These are phyloP conservation scores for Oscheius sp. DNA, from an alignment of 2,888 invertebrate species.

Conservation along the genomic window DNA sequence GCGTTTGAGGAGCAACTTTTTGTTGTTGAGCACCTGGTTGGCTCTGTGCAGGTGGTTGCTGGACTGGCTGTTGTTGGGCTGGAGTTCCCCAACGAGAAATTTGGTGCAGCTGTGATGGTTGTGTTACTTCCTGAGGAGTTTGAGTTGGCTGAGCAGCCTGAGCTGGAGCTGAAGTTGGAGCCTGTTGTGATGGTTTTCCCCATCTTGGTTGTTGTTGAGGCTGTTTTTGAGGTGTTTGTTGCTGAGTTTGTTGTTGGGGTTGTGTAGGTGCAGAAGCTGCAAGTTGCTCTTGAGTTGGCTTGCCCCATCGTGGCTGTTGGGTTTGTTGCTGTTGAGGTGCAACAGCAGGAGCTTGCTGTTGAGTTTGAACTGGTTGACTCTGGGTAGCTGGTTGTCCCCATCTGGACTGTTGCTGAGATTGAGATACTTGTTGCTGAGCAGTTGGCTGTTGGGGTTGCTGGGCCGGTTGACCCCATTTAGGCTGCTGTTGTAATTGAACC, in stretches of 20 bases:
- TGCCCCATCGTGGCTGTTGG: not conserved
- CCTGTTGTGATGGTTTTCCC: not conserved
- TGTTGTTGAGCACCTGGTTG: constrained; percentile 22
- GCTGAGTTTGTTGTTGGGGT: not conserved
- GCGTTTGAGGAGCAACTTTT: constrained; percentile 3
- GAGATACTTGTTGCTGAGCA: not conserved
- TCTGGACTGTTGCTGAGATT: constrained; percentile 10
- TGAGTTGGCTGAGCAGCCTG: not conserved
- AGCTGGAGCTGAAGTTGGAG: not conserved
- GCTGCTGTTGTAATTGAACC: constrained; percentile 6
- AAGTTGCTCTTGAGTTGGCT: constrained; percentile 6
- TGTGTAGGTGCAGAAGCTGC: not conserved
- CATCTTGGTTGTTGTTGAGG: constrained; percentile 15
- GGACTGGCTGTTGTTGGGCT: not conserved
- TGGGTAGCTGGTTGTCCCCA: not conserved
- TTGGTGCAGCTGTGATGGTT: not conserved
- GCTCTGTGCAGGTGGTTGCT: constrained; percentile 6
- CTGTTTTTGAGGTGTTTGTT: not conserved
- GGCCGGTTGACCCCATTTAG: constrained; percentile 25
- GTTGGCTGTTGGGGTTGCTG: constrained; percentile 11
- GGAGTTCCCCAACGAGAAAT: too few relatives aligned
- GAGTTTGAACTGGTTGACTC: not conserved
- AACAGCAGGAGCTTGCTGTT: not conserved
- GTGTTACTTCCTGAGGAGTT: too few relatives aligned
- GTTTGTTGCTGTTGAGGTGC: not conserved